These are phyloP conservation scores for Cavia porcellus DNA, from an alignment of 2,113 vertebrate genomes.

Conservation along the genomic window DNA sequence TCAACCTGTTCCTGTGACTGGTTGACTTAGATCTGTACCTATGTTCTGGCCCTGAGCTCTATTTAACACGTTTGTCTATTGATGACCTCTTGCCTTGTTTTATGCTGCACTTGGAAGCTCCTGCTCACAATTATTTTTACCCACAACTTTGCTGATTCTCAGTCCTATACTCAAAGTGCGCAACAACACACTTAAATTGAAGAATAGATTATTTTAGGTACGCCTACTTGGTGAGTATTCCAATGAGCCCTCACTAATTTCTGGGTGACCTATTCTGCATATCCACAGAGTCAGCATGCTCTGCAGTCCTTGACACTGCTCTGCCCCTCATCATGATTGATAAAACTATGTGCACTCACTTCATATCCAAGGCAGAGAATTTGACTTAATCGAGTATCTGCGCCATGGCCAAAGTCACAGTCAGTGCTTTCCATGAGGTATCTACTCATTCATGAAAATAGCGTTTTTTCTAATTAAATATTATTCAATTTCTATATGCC, in stretches of 20 bases:
- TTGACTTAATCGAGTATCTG: neutral
- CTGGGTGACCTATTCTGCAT: neutral
- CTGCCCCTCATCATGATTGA: neutral
- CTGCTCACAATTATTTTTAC: neutral
- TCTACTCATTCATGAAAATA: neutral
- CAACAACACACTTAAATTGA: neutral
- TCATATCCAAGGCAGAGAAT: neutral
- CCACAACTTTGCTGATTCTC: neutral
- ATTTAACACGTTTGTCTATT: neutral
- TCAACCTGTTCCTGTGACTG: neutral
- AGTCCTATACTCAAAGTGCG: neutral
- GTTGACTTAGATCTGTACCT: neutral
- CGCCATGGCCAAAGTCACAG: neutral
- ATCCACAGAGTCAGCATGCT: neutral
- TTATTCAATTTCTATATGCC: neutral
- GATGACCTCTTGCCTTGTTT: neutral
- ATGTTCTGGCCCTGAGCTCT: neutral
- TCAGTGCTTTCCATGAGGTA: neutral
- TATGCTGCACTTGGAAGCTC: neutral
- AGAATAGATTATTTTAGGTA: neutral
- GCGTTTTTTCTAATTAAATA: neutral
- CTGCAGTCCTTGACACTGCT: neutral
- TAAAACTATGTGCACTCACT: neutral
- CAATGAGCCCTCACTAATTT: neutral
- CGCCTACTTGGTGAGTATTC: no score